Conservation (phyloP, 2,113 vertebrate genomes). For the Rhabdomys dilectus region DNA sequence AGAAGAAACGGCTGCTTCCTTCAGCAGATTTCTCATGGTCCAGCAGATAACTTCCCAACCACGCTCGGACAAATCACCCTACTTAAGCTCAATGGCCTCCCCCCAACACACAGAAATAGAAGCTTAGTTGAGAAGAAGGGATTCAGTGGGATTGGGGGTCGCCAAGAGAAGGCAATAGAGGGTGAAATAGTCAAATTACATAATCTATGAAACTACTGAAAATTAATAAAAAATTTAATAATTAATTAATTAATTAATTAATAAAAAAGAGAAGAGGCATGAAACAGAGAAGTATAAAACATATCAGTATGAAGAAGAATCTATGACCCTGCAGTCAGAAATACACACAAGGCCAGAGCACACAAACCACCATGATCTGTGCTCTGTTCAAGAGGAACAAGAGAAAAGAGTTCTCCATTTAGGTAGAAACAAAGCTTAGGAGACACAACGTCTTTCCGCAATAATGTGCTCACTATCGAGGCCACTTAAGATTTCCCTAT, state of each 20-base stretch:
- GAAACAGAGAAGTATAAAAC: neutral
- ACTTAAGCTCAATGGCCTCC: neutral
- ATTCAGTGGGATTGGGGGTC: neutral
- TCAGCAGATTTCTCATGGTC: neutral
- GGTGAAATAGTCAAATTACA: neutral
- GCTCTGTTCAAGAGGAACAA: neutral
- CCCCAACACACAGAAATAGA: neutral
- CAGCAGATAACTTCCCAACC: neutral
- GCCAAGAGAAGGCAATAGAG: neutral
- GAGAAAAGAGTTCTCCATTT: neutral
- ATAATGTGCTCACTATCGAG: neutral
- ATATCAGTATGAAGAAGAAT: neutral
- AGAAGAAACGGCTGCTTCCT: neutral
- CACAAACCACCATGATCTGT: too few species aligned
- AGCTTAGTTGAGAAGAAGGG: neutral
- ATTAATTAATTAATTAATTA: too few species aligned
- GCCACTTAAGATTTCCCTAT: neutral
- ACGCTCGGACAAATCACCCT: neutral
- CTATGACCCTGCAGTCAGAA: neutral
- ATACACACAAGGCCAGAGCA: neutral
- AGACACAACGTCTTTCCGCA: neutral
- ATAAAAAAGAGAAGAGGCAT: neutral
- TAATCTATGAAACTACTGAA: neutral
- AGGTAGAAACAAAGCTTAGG: neutral
- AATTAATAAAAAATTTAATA: neutral